phyloP scores from a whole-genome alignment of 1,140 invertebrate species.

The Lucilia sericata region DNA sequence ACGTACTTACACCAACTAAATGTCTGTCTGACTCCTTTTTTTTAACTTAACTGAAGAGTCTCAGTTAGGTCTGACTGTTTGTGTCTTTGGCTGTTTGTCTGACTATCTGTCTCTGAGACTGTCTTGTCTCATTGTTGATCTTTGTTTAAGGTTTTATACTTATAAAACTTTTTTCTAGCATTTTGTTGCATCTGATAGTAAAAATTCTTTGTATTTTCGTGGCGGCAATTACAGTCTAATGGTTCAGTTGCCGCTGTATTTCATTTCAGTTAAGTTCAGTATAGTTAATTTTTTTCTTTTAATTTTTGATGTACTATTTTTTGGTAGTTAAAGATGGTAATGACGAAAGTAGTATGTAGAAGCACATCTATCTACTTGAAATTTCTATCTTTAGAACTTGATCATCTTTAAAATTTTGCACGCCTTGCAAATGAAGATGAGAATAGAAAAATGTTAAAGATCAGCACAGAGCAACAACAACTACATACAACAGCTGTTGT shows the following conservation, averaged over 20 bases:
- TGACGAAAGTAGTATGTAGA: not conserved
- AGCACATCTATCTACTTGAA: not conserved
- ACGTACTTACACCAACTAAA: slow-evolving; percentile 16
- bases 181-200: slow-evolving; percentile 44
- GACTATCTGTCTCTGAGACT: not conserved
- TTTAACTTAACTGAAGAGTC: not conserved
- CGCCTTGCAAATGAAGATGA: not conserved
- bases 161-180: not conserved
- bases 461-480: not conserved
- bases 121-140: slow-evolving; percentile 16
- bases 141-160: not conserved
- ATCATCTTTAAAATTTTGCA: not conserved
- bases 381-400: not conserved
- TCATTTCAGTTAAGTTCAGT: not conserved
- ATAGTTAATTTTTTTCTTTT: no score
- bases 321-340: not conserved
- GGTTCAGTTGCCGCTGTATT: slow-evolving; percentile 20
- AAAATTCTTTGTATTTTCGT: slow-evolving; percentile 30
- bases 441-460: not conserved
- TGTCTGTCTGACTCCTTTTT: not conserved
- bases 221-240: slow-evolving; percentile 33
- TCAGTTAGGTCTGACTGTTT: slow-evolving; percentile 27
- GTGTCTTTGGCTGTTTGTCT: not conserved
- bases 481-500: no score
- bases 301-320: not conserved